phyloP scores from a whole-genome alignment of 2,888 invertebrate genomes.

The Muscina levida region DNA sequence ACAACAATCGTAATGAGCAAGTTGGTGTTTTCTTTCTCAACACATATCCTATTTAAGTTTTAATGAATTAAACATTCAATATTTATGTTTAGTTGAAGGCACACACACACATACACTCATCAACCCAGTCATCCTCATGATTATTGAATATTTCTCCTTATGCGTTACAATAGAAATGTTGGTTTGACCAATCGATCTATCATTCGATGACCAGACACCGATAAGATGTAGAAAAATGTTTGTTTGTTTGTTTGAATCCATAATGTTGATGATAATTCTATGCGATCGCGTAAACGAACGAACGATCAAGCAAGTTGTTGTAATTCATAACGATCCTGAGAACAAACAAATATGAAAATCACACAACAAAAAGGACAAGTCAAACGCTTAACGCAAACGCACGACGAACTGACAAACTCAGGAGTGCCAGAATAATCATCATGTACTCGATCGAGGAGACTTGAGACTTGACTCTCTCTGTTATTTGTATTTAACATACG shows the following conservation, averaged over 20 bases:
- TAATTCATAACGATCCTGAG: slow-evolving; percentile 66
- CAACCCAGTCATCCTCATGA: slow-evolving; percentile 27
- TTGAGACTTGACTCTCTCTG: not conserved
- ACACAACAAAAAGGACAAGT: slow-evolving; percentile 35
- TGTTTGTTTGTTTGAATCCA: slow-evolving; percentile 31
- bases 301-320: slow-evolving; percentile 53
- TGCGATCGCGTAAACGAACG: slow-evolving; percentile 5
- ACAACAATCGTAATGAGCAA: not conserved
- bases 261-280: slow-evolving; percentile 12
- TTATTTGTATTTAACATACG: slow-evolving; percentile 53
- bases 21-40: not conserved
- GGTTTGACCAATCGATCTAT: not conserved
- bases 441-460: not conserved
- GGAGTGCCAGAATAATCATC: not conserved
- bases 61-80: slow-evolving; percentile 39
- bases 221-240: slow-evolving; percentile 39
- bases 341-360: slow-evolving; percentile 62
- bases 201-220: slow-evolving; percentile 31
- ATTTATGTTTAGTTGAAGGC: slow-evolving; percentile 10
- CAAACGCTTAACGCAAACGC: slow-evolving; percentile 29
- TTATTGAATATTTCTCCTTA: slow-evolving; percentile 50
- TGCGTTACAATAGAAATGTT: slow-evolving; percentile 10
- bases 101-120: not conserved
- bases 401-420: not conserved
- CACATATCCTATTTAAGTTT: not conserved